These are phyloP conservation scores for Drosophila demipolita DNA, from an alignment of 2,888 invertebrate species.

Conservation along the genomic window DNA sequence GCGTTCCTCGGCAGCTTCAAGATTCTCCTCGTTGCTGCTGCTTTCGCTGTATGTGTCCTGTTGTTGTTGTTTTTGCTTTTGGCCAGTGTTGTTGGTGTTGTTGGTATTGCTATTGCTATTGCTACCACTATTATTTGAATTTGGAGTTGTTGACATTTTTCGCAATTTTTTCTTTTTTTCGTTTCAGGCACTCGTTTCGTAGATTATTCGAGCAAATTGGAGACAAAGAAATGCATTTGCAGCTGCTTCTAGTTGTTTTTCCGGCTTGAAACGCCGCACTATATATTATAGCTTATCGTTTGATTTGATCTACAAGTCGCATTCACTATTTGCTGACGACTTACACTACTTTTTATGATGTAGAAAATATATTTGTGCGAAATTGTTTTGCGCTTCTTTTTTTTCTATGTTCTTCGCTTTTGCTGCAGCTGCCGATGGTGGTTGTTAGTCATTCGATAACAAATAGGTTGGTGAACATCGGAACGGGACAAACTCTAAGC, in stretches of 20 bases:
- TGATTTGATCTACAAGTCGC: constrained; percentile 55
- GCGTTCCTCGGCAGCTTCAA: constrained; percentile 90
- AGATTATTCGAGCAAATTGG: constrained; percentile 55
- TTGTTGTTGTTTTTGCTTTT: constrained; percentile 82
- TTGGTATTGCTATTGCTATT: constrained; percentile 70
- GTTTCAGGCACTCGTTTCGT: constrained; percentile 38
- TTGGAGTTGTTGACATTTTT: constrained; percentile 83
- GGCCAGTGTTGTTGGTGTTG: constrained; percentile 48
- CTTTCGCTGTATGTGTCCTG: constrained; percentile 87
- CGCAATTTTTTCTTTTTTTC: constrained; percentile 32
- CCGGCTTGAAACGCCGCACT: constrained; percentile 6
- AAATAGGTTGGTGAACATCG: constrained; percentile 24
- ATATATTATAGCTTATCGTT: constrained; percentile 39
- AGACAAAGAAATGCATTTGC: constrained; percentile 66
- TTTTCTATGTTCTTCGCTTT: constrained; percentile 41
- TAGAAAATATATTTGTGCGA: constrained; percentile 54
- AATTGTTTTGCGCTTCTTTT: constrained; percentile 41
- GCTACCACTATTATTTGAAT: constrained; percentile 81
- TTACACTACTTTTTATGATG: constrained; percentile 48
- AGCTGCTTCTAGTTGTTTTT: constrained; percentile 8
- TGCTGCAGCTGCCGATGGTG: constrained; percentile 25
- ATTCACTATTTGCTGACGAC: constrained; percentile 43
- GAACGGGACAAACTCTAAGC: background rate
- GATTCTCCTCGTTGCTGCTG: constrained; percentile 93
- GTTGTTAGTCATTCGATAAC: constrained; percentile 34